Conservation (phyloP, 2,797 vertebrate genomes). For the Ataeniobius toweri region DNA sequence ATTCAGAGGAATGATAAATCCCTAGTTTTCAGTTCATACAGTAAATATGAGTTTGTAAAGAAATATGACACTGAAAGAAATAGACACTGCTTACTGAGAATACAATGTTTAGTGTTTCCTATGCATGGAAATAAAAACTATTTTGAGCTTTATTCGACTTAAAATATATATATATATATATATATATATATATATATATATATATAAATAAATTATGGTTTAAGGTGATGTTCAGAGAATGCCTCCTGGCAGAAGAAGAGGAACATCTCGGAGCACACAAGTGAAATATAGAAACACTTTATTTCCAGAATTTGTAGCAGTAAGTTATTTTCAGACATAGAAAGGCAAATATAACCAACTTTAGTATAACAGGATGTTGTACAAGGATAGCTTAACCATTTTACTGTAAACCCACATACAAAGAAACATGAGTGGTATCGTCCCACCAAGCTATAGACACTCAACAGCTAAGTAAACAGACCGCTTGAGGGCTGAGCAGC, state of each 20-base stretch:
- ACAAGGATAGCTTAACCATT: slow-evolving; percentile 67
- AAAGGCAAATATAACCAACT: slow-evolving; percentile 74
- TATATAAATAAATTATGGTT: not conserved
- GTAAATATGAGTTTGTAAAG: too few species aligned
- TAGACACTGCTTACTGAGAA: too few species aligned
- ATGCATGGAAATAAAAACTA: too few species aligned
- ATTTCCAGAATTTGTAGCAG: slow-evolving; percentile 74
- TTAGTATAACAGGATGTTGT: slow-evolving; percentile 74
- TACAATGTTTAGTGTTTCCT: too few species aligned
- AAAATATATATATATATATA: too few species aligned
- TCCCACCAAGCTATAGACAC: slow-evolving; percentile 66
- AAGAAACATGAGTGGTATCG: slow-evolving; percentile 72
- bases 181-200: too few species aligned
- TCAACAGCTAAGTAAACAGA: slow-evolving; percentile 57
- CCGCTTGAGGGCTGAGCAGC: slow-evolving; percentile 38
- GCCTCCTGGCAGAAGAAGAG: not conserved
- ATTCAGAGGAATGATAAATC: too few species aligned
- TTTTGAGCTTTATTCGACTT: too few species aligned
- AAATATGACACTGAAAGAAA: too few species aligned
- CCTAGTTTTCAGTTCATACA: too few species aligned
- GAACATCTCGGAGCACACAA: slow-evolving; percentile 7
- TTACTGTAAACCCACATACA: slow-evolving; percentile 73
- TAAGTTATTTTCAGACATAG: slow-evolving; percentile 73
- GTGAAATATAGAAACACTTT: slow-evolving; percentile 82
- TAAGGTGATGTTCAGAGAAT: not conserved